These are phyloP conservation scores for Oreonectes daqikongensis DNA, from an alignment of 2,797 vertebrate genomes.

Conservation along the genomic window DNA sequence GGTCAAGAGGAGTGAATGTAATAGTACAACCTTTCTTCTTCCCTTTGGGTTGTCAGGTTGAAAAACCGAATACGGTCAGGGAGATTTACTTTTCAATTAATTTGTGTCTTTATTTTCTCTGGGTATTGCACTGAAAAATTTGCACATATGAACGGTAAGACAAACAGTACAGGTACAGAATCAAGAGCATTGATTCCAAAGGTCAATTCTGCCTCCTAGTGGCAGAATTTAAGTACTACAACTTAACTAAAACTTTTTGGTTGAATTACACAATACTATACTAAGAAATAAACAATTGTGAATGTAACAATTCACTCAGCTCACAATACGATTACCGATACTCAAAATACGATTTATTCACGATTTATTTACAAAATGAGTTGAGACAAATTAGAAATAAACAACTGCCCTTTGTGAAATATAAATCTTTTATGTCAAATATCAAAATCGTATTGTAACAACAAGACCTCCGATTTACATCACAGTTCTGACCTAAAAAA, in stretches of 20 bases:
- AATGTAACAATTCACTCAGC: too few species aligned
- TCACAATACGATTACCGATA: too few species aligned
- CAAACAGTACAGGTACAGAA: neutral
- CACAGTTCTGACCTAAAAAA: too few species aligned
- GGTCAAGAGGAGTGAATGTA: neutral
- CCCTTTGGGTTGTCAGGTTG: neutral
- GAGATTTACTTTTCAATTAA: neutral
- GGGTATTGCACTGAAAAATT: neutral
- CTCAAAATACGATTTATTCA: too few species aligned
- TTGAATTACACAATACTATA: too few species aligned
- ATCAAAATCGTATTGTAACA: too few species aligned
- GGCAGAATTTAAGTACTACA: constrained; percentile 1
- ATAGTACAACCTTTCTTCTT: neutral
- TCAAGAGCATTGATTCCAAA: neutral
- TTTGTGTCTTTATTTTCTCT: neutral
- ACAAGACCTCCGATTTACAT: too few species aligned
- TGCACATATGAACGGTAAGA: neutral
- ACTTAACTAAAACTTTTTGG: neutral
- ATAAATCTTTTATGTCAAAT: too few species aligned
- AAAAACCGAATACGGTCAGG: neutral
- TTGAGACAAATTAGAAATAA: too few species aligned
- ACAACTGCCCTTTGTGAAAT: too few species aligned
- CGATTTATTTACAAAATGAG: too few species aligned
- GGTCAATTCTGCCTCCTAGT: constrained; percentile 34
- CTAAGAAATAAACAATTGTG: too few species aligned